These are phyloP conservation scores for Hestina assimilis DNA, from an alignment of 1,140 invertebrate species.

Conservation along the genomic window DNA sequence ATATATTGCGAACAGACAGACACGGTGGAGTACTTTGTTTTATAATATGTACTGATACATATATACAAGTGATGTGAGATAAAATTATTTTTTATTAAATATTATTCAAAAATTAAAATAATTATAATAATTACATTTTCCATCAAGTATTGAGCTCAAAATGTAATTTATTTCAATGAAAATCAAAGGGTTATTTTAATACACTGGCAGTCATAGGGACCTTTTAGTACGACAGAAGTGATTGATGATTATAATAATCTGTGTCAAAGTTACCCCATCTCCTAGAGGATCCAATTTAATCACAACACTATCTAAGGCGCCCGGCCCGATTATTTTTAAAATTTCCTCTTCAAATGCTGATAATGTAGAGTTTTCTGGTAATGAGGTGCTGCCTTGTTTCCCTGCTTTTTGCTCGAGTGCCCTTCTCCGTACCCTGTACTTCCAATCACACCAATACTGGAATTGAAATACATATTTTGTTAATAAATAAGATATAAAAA, in stretches of 20 bases:
- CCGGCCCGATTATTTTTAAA: background rate
- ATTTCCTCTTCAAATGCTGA: background rate
- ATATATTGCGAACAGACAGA: too few relatives aligned
- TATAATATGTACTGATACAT: too few relatives aligned
- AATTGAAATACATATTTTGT: background rate
- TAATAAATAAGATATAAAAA: too few relatives aligned
- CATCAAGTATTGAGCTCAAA: too few relatives aligned
- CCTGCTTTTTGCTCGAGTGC: background rate
- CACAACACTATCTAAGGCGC: background rate
- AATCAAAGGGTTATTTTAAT: too few relatives aligned
- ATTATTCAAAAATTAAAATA: too few relatives aligned
- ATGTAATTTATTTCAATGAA: too few relatives aligned
- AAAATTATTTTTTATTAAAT: too few relatives aligned
- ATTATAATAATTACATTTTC: too few relatives aligned
- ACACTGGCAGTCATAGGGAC: too few relatives aligned
- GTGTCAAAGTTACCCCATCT: background rate
- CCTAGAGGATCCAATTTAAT: background rate
- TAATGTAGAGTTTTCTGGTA: background rate
- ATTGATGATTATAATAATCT: background rate
- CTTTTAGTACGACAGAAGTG: background rate
- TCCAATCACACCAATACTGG: constrained; percentile 1
- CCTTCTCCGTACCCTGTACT: background rate
- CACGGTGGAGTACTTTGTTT: too few relatives aligned
- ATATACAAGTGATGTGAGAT: too few relatives aligned
- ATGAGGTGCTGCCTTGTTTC: background rate